Percentiles rank a stretch among this genome's conserved stretches.
These are phyloP conservation scores for Melieria crassipennis DNA, from an alignment of 2,888 invertebrate species.

Conservation along the genomic window DNA sequence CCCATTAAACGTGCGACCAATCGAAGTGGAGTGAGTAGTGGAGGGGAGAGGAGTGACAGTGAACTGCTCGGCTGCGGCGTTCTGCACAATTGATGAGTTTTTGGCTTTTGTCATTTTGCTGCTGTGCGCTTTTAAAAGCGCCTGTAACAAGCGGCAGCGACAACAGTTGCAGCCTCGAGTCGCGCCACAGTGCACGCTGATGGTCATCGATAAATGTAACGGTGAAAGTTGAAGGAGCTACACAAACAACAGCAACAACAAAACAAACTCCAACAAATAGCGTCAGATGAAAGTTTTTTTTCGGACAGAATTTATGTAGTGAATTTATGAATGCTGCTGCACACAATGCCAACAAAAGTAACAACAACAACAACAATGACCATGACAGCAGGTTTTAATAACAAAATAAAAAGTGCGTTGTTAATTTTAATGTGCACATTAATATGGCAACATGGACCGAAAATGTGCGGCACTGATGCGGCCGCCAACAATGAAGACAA, in stretches of 20 bases:
- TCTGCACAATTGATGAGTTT: too few species aligned
- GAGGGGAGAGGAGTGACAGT: too few species aligned
- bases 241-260: constrained; percentile 1
- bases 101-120: too few species aligned
- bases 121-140: background rate
- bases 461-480: constrained; percentile 31
- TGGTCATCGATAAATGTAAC: background rate
- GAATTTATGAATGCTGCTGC: constrained; percentile 38
- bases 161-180: background rate
- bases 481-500: background rate
- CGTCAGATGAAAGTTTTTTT: too few species aligned
- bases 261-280: background rate
- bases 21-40: too few species aligned
- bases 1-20: too few species aligned
- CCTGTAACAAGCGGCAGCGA: background rate
- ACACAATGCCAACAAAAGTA: background rate
- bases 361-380: constrained; percentile 1
- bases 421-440: constrained; percentile 47
- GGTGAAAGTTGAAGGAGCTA: background rate
- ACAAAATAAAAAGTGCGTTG: constrained; percentile 45
- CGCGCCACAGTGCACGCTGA: background rate
- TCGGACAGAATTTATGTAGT: constrained; percentile 3
- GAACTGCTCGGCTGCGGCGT: too few species aligned
- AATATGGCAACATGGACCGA: constrained; percentile 34
- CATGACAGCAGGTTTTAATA: constrained; percentile 46